These are phyloP conservation scores for Lepisosteus oculatus DNA, from an alignment of 2,113 vertebrate genomes.

Conservation along the genomic window DNA sequence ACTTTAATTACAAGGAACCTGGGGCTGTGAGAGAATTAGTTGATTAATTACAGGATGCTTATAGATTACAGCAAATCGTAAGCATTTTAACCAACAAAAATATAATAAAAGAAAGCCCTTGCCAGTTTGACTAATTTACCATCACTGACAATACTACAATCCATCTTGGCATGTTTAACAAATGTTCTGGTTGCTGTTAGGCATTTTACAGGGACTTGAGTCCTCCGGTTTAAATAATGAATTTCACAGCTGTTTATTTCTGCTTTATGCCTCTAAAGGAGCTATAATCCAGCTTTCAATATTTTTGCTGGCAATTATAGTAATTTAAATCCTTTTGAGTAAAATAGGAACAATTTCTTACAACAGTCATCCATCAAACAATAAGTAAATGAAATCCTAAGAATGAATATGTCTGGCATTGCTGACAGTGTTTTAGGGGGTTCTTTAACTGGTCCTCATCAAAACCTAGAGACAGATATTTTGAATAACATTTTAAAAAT, in stretches of 20 bases:
- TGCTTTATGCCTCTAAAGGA: slow-evolving; percentile 16
- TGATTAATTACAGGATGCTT: slow-evolving; percentile 83
- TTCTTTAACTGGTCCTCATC: too few species aligned
- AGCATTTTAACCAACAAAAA: slow-evolving; percentile 48
- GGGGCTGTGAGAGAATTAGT: slow-evolving; percentile 80
- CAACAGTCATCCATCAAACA: slow-evolving; percentile 6
- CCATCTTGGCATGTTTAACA: slow-evolving; percentile 35
- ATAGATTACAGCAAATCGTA: slow-evolving; percentile 72
- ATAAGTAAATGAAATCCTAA: neutral
- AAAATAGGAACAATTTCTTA: slow-evolving; percentile 1
- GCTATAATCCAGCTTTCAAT: slow-evolving; percentile 22
- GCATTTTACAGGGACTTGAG: slow-evolving; percentile 28
- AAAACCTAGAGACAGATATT: too few species aligned
- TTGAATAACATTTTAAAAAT: too few species aligned
- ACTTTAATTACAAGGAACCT: slow-evolving; percentile 96
- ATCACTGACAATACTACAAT: slow-evolving; percentile 31
- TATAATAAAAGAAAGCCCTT: slow-evolving; percentile 46
- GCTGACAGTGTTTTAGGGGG: too few species aligned
- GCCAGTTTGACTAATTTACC: slow-evolving; percentile 39
- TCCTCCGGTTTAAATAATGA: slow-evolving; percentile 36
- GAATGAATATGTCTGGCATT: too few species aligned
- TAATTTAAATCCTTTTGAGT: slow-evolving; percentile 14
- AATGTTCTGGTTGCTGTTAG: slow-evolving; percentile 30
- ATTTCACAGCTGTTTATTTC: slow-evolving; percentile 31
- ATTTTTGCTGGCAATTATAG: slow-evolving; percentile 22